phyloP scores from a whole-genome alignment of 2,888 invertebrate genomes.

The Plagiodera versicolora region DNA sequence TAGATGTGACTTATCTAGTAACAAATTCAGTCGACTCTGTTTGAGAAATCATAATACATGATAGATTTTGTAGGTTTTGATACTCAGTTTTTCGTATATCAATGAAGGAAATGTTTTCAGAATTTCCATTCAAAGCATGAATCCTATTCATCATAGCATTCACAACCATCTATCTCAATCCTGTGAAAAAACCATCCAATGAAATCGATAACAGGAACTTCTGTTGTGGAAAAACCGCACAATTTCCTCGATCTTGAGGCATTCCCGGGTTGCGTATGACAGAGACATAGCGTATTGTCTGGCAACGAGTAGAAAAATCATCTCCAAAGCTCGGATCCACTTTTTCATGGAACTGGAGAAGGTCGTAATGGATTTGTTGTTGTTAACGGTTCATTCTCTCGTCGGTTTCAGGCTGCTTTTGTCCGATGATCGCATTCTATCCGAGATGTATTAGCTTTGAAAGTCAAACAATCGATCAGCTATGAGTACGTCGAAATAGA shows the following conservation, averaged over 20 bases:
- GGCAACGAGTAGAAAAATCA: slow-evolving; percentile 40
- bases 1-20: too few relatives aligned
- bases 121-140: too few relatives aligned
- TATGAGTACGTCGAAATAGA: too few relatives aligned
- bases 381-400: slow-evolving; percentile 30
- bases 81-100: too few relatives aligned
- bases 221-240: slow-evolving; percentile 11
- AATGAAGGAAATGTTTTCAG: too few relatives aligned
- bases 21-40: too few relatives aligned
- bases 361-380: slow-evolving; percentile 35
- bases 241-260: slow-evolving; percentile 19
- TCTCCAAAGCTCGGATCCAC: slow-evolving; percentile 35
- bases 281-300: slow-evolving; percentile 43
- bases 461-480: too few relatives aligned
- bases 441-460: slow-evolving; percentile 26
- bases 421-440: slow-evolving; percentile 25
- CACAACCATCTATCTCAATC: neutral
- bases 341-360: slow-evolving; percentile 34
- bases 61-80: too few relatives aligned
- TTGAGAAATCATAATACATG: too few relatives aligned
- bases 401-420: slow-evolving; percentile 19
- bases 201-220: slow-evolving; percentile 13
- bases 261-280: slow-evolving; percentile 38
- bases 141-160: neutral
- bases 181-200: neutral